A percentile compares a stretch with the other conserved stretches of the same genome.
Conservation (phyloP, 2,888 invertebrate genomes). For the Lagria hirta region DNA sequence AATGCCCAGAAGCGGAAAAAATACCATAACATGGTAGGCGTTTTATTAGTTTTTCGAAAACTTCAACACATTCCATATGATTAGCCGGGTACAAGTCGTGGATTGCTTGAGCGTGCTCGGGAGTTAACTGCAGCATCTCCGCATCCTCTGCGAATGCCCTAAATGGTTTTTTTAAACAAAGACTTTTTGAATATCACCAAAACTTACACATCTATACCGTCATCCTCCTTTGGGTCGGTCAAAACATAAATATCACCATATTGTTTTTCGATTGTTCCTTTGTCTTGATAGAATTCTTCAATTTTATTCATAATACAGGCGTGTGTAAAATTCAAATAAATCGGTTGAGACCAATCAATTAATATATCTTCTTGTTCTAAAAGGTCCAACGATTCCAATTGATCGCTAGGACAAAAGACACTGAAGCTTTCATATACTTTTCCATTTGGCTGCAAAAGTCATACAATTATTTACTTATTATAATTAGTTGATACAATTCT, state of each 20-base stretch:
- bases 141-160: slow-evolving; percentile 61
- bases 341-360: slow-evolving; percentile 76
- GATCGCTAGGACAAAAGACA: slow-evolving; percentile 79
- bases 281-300: slow-evolving; percentile 68
- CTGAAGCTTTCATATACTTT: slow-evolving; percentile 81
- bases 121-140: slow-evolving; percentile 73
- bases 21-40: slow-evolving; percentile 80
- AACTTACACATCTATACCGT: slow-evolving; percentile 63
- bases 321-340: slow-evolving; percentile 87
- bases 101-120: slow-evolving; percentile 78
- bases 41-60: slow-evolving; percentile 77
- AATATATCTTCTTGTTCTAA: slow-evolving; percentile 75
- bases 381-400: slow-evolving; percentile 70
- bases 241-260: slow-evolving; percentile 80
- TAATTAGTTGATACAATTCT: no score
- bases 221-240: slow-evolving; percentile 60
- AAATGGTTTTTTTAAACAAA: no score
- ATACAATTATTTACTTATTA: no score
- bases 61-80: slow-evolving; percentile 82
- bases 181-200: neutral
- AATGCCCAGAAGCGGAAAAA: slow-evolving; percentile 68
- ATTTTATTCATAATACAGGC: slow-evolving; percentile 76
- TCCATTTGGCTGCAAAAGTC: slow-evolving; percentile 77
- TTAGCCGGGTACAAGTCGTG: slow-evolving; percentile 86
- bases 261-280: slow-evolving; percentile 70